A percentile compares a stretch with the other conserved stretches of the same genome.
phyloP scores from a whole-genome alignment of 1,140 invertebrate species.

The Galendromus occidentalis region DNA sequence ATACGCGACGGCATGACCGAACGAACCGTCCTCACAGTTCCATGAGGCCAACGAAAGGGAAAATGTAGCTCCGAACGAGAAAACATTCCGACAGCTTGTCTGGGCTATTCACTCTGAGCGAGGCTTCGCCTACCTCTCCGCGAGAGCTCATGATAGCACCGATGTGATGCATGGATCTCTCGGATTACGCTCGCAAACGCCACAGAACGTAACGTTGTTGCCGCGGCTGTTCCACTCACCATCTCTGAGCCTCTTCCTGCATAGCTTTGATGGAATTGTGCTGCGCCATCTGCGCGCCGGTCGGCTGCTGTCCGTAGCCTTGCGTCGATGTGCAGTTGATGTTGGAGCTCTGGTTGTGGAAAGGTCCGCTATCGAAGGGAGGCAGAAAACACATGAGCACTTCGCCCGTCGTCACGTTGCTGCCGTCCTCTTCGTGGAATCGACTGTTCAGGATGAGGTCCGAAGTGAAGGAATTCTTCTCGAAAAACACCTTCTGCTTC shows the following conservation, averaged over 20 bases:
- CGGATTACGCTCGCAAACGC: too few relatives aligned
- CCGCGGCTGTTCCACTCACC: neutral
- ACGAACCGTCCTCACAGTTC: too few relatives aligned
- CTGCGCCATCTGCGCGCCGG: neutral
- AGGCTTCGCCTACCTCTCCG: too few relatives aligned
- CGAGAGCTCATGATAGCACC: too few relatives aligned
- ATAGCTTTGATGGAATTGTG: conserved; percentile 9
- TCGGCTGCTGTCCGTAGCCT: neutral
- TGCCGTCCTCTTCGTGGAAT: conserved; percentile 27
- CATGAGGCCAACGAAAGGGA: too few relatives aligned
- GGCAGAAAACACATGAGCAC: conserved; percentile 29
- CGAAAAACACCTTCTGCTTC: conserved; percentile 25
- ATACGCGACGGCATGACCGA: too few relatives aligned
- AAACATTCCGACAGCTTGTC: too few relatives aligned
- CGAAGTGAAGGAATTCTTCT: conserved; percentile 29
- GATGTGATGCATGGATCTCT: too few relatives aligned
- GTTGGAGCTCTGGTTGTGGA: neutral
- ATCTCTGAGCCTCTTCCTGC: conserved; percentile 4
- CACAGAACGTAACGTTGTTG: too few relatives aligned
- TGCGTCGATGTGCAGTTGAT: neutral
- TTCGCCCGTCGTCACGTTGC: conserved; percentile 28
- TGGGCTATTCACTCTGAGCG: too few relatives aligned
- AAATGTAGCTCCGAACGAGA: too few relatives aligned
- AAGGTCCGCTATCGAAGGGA: conserved; percentile 25
- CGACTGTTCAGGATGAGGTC: conserved; percentile 29